These are phyloP conservation scores for Drosophila parthenogenetica DNA, from an alignment of 2,888 invertebrate genomes.

Conservation along the genomic window DNA sequence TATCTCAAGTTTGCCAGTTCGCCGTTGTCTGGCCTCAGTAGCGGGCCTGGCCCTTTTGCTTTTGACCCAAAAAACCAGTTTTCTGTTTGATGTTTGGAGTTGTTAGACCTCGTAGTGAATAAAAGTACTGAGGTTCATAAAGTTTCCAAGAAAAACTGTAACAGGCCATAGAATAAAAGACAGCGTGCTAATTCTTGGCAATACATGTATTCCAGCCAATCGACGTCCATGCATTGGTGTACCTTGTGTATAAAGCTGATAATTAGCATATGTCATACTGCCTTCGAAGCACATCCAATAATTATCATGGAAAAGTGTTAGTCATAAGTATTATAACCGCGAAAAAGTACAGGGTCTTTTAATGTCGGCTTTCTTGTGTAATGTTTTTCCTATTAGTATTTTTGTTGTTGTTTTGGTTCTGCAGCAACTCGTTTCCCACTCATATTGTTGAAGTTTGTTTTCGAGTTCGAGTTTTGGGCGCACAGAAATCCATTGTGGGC, in stretches of 20 bases:
- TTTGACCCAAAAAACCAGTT: slow-evolving; percentile 73
- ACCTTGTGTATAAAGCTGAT: too few species aligned
- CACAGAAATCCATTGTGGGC: slow-evolving; percentile 45
- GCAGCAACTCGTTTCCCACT: slow-evolving; percentile 60
- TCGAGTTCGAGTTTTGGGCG: slow-evolving; percentile 33
- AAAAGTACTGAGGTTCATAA: neutral
- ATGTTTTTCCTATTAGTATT: neutral
- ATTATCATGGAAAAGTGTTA: too few species aligned
- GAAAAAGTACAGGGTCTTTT: too few species aligned
- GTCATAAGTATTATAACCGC: too few species aligned
- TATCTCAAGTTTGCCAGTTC: slow-evolving; percentile 74
- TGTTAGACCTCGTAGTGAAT: neutral
- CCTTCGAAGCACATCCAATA: too few species aligned
- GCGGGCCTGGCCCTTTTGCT: slow-evolving; percentile 51
- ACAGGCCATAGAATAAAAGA: too few species aligned
- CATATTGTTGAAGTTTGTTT: slow-evolving; percentile 30
- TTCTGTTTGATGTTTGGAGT: neutral
- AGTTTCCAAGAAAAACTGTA: neutral
- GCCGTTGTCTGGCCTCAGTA: slow-evolving; percentile 47
- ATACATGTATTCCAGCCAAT: too few species aligned
- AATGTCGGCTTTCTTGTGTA: neutral
- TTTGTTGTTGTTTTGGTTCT: slow-evolving; percentile 38
- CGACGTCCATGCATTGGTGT: too few species aligned
- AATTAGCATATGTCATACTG: too few species aligned
- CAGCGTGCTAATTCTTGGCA: too few species aligned